Percentiles rank a stretch among this genome's conserved stretches.
Conservation (phyloP, 2,797 vertebrate genomes). For the Manis crassicaudata region DNA sequence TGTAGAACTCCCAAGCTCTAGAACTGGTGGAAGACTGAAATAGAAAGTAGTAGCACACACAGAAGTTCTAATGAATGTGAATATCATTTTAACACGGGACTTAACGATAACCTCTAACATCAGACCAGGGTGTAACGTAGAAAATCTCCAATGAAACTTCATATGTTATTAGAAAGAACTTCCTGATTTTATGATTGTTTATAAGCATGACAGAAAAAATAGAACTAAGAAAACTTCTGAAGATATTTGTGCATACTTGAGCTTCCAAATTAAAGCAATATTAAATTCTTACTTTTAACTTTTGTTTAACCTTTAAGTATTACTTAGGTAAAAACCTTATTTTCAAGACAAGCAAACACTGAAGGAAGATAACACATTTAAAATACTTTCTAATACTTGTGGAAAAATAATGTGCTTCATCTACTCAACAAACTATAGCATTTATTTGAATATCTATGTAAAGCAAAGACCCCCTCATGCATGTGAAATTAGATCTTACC, state of each 20-base stretch:
- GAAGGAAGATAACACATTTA: conserved; percentile 37
- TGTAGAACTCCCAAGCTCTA: background rate
- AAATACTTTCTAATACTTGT: conserved; percentile 20
- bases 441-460: background rate
- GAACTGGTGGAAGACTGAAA: background rate
- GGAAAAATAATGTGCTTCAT: background rate
- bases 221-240: background rate
- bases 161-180: background rate
- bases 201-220: too few relatives aligned
- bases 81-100: background rate
- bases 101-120: background rate
- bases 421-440: conserved; percentile 21
- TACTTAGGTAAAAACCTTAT: background rate
- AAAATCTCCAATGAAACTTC: background rate
- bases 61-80: background rate
- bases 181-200: background rate
- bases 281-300: background rate
- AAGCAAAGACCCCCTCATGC: background rate
- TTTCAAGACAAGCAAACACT: conserved; percentile 3
- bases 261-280: background rate
- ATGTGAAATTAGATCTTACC: conserved; percentile 9
- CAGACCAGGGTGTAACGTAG: background rate
- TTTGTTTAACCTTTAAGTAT: background rate
- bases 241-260: background rate
- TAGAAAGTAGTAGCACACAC: background rate